Percentiles rank a stretch among this genome's conserved stretches.
phyloP scores from a whole-genome alignment of 2,113 vertebrate species.

The Tauraco erythrolophus region DNA sequence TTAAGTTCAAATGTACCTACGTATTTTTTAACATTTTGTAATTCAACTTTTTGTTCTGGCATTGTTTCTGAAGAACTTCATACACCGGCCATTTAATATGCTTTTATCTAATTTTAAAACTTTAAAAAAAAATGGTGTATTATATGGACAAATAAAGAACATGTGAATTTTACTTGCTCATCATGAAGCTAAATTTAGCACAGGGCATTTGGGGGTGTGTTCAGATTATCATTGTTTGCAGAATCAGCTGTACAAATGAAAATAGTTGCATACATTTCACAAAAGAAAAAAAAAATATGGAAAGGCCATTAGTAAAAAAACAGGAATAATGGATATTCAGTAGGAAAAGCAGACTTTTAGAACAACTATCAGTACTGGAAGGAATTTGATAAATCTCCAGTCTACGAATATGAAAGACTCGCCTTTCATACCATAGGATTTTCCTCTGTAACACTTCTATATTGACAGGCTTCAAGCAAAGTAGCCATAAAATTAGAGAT shows the following conservation, averaged over 20 bases:
- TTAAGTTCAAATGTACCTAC: constrained; percentile 78
- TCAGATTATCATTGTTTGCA: not conserved
- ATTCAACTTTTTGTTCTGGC: constrained; percentile 79
- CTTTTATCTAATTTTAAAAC: constrained; percentile 82
- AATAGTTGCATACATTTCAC: not conserved
- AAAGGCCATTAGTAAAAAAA: not conserved
- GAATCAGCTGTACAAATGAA: not conserved
- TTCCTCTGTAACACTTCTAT: not conserved
- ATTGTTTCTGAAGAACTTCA: constrained; percentile 82
- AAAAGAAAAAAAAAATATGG: not conserved
- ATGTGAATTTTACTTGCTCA: constrained; percentile 78
- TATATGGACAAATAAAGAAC: constrained; percentile 84
- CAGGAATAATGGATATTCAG: not conserved
- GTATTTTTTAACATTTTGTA: constrained; percentile 86
- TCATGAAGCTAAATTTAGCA: constrained; percentile 68
- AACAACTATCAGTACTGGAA: not conserved
- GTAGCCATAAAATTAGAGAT: not conserved
- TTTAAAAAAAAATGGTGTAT: constrained; percentile 73
- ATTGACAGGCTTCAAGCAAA: not conserved
- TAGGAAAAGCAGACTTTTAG: not conserved
- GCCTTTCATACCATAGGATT: not conserved
- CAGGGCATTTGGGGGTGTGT: not conserved
- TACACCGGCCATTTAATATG: constrained; percentile 81
- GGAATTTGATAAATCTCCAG: not conserved
- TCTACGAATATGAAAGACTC: not conserved